Evolutionary conservation across 2,888 invertebrate species (phyloP), one percentile per base, ranked within the genome.

Genomic region (Ephialtes manifestator): DNA sequence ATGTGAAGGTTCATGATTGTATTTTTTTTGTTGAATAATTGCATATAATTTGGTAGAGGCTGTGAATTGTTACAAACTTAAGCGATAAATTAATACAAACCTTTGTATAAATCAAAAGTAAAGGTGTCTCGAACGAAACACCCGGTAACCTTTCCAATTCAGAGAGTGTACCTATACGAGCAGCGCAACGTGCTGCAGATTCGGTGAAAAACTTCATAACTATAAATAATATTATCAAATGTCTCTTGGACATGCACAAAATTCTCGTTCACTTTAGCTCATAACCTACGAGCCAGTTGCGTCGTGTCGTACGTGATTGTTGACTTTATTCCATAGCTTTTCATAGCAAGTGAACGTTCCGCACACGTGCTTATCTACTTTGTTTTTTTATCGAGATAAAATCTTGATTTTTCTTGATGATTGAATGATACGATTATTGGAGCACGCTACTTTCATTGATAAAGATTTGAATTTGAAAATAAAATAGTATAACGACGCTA

Each of bases 61-160:
- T 15, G 15, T 28, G 0, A 3, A 28, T 60, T 31, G 15, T 7
- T 31, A n/a, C 65, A 43, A 94, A 97, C 97, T 24, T 24, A 2
- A 1, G 24, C 5, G 39, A 3, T 46, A 46, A 46, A 46, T 67
- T 86, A 43, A 53, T 71, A 60, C 65, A 43, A 94, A 97, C 97
- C 95, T 96, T 96, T 8, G 98, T 97, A 85, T 97, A 96, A 82
- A 98, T 94, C 90, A 98, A 95, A 43, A 97, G 95, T 71, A 97
- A 94, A 0, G 98, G 98, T 31, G 98, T 98, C 94, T 97, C 96
- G 68, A 97, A 95, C 65, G 92, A 90, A 48, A 95, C 91, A 74
- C 94, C 95, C 0, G 96, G 95, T 70, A 95, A 95, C 89, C 95
- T 95, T 35, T 95, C 93, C 79, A 97, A 95, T 85, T 95, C 96